These are phyloP conservation scores for Drosophila trapezifrons DNA, from an alignment of 1,140 invertebrate genomes.

Conservation along the genomic window DNA sequence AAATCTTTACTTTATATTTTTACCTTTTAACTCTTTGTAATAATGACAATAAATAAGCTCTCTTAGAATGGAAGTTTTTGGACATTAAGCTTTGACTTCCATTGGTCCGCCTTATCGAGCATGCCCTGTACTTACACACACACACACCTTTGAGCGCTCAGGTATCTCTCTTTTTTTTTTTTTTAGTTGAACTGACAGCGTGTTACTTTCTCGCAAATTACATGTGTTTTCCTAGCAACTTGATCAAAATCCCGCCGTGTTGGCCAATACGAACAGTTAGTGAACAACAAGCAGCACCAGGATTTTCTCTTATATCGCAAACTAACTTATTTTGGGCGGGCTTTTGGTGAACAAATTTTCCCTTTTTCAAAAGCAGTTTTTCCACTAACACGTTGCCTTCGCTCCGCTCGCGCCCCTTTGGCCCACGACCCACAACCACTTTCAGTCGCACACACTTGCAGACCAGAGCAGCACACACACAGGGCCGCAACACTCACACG, in stretches of 20 bases:
- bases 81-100: not conserved
- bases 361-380: constrained; percentile 67
- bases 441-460: constrained; percentile 66
- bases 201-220: constrained; percentile 82
- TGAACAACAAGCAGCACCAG: not conserved
- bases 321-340: constrained; percentile 55
- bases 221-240: constrained; percentile 73
- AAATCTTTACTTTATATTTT: not conserved
- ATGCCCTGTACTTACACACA: constrained; percentile 31
- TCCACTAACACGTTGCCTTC: constrained; percentile 63
- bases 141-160: constrained; percentile 32
- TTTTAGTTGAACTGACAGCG: constrained; percentile 73
- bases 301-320: not conserved
- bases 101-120: not conserved
- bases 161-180: constrained; percentile 56
- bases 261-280: constrained; percentile 9
- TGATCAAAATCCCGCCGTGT: constrained; percentile 4
- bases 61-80: not conserved
- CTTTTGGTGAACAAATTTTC: constrained; percentile 37
- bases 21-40: not conserved
- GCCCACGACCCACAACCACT: constrained; percentile 71
- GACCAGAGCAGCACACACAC: constrained; percentile 20
- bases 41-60: not conserved
- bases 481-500: constrained; percentile 19
- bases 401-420: constrained; percentile 20